These are phyloP conservation scores for Sorex fumeus DNA, from an alignment of 2,113 vertebrate genomes.

Conservation along the genomic window DNA sequence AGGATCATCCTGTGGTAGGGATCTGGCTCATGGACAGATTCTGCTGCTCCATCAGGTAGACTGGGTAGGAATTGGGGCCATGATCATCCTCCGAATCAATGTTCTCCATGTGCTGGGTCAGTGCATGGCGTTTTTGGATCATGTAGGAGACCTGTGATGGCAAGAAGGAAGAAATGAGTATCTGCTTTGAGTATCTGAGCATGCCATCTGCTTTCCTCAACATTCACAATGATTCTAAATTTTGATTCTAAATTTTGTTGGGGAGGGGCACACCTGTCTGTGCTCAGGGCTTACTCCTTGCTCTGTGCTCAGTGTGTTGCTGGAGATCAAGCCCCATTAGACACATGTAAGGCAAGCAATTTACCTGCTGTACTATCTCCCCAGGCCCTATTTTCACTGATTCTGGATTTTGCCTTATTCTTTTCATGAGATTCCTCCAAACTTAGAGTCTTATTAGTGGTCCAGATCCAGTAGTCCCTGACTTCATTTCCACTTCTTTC, in stretches of 20 bases:
- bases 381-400: not conserved
- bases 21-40: constrained; percentile 37
- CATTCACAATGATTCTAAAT: not conserved
- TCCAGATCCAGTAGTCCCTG: not conserved
- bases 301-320: no score
- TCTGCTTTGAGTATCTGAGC: not conserved
- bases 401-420: not conserved
- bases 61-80: constrained; percentile 77
- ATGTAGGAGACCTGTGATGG: constrained; percentile 50
- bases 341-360: no score
- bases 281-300: no score
- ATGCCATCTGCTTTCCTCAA: not conserved
- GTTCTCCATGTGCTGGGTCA: not conserved
- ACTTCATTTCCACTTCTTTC: not conserved
- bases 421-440: not conserved
- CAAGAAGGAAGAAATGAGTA: constrained; percentile 8
- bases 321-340: no score
- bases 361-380: no score
- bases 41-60: constrained; percentile 83
- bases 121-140: rapidly evolving
- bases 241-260: not conserved
- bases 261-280: no score
- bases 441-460: not conserved
- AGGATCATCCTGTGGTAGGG: constrained; percentile 41
- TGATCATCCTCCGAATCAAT: not conserved